Base-by-base conservation (phyloP, 1,140 invertebrate species). In the Ceratitis capitata region DNA sequence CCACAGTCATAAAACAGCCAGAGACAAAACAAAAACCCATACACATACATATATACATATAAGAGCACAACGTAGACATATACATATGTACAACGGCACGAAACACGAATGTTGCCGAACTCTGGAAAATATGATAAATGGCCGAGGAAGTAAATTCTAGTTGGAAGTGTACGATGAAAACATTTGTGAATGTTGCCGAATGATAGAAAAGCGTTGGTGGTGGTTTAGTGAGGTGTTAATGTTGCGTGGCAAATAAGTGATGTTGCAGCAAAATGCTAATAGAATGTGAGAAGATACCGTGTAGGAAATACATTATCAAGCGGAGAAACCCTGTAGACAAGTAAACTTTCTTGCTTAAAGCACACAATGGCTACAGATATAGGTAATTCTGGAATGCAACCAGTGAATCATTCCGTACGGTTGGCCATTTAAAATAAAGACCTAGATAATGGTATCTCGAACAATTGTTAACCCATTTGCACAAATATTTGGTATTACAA, bases 81-180 rank as follows among this genome's bases (percentile, higher is more conserved):
- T n/a, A n/a, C n/a, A n/a, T n/a, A n/a, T n/a, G 45, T 19, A 42
- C 39, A 78, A 78, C 19, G 69, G 19, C 19, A 78, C 19, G 39
- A 78, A 78, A 35, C 69, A 78, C 69, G 69, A 78, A 10, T 26
- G 69, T 78, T 78, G 39, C 69, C 69, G 69, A 78, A 45, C 69
- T 78, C 69, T 78, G 39, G 69, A 45, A 82, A 83, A 85, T 45
- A 85, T 85, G 85, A 85, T 85, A 78, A 83, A 85, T 85, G 61
- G 32, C 78, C 42, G 56, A 64, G 56, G 42, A 64, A 61, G 19
- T 84, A 39, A 61, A 84, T 85, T 85, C 85, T 83, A 85, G 85
- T 85, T 85, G 85, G 85, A 85, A 83, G 32, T 23, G 47, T 84
- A 29, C 42, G 26, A 26, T 9, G 58, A 45, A 74, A 74, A 78